Percentiles rank a stretch among this genome's conserved stretches.
These are phyloP conservation scores for Eueides isabella DNA, from an alignment of 1,140 invertebrate genomes.

Conservation along the genomic window DNA sequence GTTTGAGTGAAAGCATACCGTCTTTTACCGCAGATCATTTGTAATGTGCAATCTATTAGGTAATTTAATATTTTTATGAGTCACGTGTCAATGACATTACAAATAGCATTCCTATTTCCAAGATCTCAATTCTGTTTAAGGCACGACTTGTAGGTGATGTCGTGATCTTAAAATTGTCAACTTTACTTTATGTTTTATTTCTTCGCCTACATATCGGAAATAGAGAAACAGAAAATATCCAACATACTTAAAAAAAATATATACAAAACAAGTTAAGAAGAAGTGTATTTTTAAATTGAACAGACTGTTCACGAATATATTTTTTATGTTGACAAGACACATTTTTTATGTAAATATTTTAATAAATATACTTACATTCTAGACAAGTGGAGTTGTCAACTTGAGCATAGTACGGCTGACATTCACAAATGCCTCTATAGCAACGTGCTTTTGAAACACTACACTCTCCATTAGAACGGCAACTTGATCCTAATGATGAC, in stretches of 20 bases:
- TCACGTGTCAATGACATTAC: conserved; percentile 14
- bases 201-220: background rate
- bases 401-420: conserved; percentile 85
- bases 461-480: conserved; percentile 83
- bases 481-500: conserved; percentile 53
- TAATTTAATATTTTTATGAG: conserved; percentile 12
- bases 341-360: background rate
- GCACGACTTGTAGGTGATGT: background rate
- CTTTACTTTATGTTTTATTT: background rate
- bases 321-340: background rate
- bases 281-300: no score
- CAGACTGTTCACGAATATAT: background rate
- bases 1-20: conserved; percentile 15
- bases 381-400: conserved; percentile 85
- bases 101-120: background rate
- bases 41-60: conserved; percentile 25
- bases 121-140: background rate
- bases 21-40: conserved; percentile 18
- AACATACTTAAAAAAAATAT: no score
- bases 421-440: conserved; percentile 84
- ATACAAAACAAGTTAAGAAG: no score
- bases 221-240: background rate
- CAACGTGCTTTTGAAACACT: conserved; percentile 82
- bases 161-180: background rate
- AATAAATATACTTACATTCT: conserved; percentile 84